These are phyloP conservation scores for Sebastes dallii DNA, from an alignment of 2,797 vertebrate genomes.

Conservation along the genomic window DNA sequence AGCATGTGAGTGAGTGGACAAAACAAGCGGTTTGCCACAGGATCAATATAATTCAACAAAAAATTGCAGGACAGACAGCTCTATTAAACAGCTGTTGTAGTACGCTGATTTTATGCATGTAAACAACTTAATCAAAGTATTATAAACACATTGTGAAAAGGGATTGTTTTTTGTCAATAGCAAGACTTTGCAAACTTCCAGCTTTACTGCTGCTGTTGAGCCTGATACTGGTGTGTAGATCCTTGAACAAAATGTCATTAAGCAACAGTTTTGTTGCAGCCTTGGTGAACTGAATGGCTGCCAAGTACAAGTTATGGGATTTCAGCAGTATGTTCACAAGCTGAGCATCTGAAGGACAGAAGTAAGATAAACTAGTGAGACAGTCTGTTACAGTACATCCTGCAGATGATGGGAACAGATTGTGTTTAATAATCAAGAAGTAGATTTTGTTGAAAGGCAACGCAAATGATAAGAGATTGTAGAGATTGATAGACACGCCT, in stretches of 20 bases:
- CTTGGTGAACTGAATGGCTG: slow-evolving; percentile 1
- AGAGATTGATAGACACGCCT: too few species aligned
- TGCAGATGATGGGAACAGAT: neutral
- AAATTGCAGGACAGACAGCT: neutral
- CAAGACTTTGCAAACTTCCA: neutral
- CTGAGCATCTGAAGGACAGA: neutral
- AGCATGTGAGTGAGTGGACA: neutral
- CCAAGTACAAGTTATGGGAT: slow-evolving; percentile 14
- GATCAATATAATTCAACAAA: neutral
- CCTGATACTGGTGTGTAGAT: neutral
- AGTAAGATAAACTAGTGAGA: neutral
- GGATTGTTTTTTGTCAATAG: neutral
- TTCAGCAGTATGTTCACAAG: slow-evolving; percentile 6
- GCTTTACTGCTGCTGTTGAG: neutral
- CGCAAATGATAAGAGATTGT: neutral
- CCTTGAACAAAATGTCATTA: slow-evolving; percentile 8
- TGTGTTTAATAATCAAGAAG: neutral
- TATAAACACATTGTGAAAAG: neutral
- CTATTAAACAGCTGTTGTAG: neutral
- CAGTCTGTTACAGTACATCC: neutral
- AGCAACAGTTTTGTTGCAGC: neutral
- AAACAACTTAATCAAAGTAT: neutral
- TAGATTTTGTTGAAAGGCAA: neutral
- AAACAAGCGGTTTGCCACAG: neutral
- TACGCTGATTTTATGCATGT: neutral